phyloP scores from a whole-genome alignment of 2,113 vertebrate genomes.

The Glareola pratincola region DNA sequence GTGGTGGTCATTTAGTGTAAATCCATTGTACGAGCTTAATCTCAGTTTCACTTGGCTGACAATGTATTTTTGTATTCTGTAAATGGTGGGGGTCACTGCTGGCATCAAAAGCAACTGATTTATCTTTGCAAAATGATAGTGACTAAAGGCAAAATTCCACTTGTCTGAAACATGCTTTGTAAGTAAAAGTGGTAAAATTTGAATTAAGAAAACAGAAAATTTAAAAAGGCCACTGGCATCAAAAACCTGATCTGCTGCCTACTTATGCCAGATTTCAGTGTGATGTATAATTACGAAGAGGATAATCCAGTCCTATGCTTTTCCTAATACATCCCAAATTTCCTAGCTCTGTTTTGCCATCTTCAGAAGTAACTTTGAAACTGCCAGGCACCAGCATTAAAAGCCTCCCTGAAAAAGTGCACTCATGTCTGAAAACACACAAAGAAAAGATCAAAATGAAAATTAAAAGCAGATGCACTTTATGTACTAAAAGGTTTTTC shows the following conservation, averaged over 20 bases:
- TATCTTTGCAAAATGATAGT: not conserved
- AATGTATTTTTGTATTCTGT: not conserved
- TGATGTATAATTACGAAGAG: not conserved
- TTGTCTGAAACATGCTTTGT: not conserved
- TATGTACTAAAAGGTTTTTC: constrained; percentile 64
- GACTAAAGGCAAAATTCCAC: not conserved
- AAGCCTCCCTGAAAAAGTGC: not conserved
- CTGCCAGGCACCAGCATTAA: not conserved
- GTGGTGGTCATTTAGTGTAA: not conserved
- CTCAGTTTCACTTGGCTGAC: not conserved
- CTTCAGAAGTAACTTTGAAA: constrained; percentile 19
- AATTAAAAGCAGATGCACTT: constrained; percentile 67
- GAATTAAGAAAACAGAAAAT: not conserved
- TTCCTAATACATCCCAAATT: not conserved
- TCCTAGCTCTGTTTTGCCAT: not conserved
- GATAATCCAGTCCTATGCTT: not conserved
- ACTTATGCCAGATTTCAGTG: not conserved
- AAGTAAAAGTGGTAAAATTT: not conserved
- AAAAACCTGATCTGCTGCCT: not conserved
- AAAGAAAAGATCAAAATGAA: constrained; percentile 60
- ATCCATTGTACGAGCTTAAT: not conserved
- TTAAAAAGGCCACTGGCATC: not conserved
- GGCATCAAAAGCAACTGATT: not conserved
- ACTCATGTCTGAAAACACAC: constrained; percentile 10
- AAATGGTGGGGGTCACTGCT: not conserved